phyloP scores from a whole-genome alignment of 2,113 vertebrate species.

The Gnathonemus echidnorhynchus region DNA sequence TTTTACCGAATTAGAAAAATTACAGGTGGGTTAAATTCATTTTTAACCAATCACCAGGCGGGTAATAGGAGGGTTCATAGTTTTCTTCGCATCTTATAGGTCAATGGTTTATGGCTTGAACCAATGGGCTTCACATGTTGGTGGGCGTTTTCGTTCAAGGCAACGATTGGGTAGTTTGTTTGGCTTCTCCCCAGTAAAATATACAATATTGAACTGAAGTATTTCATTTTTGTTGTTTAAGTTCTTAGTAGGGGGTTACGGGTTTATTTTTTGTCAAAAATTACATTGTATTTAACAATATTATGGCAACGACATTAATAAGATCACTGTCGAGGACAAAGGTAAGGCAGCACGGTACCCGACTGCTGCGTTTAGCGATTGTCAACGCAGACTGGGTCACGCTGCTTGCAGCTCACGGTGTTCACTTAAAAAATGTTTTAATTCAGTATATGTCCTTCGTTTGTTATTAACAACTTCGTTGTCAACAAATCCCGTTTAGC shows the following conservation, averaged over 20 bases:
- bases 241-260: not conserved
- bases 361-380: not conserved
- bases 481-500: not conserved
- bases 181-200: constrained; percentile 27
- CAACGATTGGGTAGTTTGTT: not conserved
- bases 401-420: not conserved
- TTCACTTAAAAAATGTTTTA: not conserved
- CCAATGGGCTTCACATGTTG: not conserved
- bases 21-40: not conserved
- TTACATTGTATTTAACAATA: constrained; percentile 8
- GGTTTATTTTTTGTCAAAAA: not conserved
- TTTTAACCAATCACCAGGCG: not conserved
- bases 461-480: not conserved
- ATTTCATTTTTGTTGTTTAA: constrained; percentile 6
- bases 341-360: constrained; percentile 42
- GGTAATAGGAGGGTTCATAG: not conserved
- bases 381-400: not conserved
- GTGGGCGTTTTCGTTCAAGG: constrained; percentile 2
- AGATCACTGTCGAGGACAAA: constrained; percentile 50
- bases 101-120: not conserved
- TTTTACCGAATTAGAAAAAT: not conserved
- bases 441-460: not conserved
- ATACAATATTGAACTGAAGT: not conserved
- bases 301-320: constrained; percentile 53
- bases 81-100: not conserved